phyloP scores from a whole-genome alignment of 2,113 vertebrate species.

The Osmerus mordax region DNA sequence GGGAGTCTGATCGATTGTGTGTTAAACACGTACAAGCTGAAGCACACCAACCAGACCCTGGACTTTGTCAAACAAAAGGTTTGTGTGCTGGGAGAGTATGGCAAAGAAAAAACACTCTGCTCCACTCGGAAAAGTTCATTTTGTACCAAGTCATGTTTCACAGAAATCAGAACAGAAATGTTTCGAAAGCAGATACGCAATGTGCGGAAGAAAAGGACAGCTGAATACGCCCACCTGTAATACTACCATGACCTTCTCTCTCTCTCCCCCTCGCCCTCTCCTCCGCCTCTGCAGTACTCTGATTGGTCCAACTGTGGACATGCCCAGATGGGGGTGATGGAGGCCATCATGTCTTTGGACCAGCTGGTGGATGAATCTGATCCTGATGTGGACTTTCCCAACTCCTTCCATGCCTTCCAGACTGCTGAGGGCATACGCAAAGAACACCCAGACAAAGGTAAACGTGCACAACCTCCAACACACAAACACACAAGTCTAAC shows the following conservation, averaged over 20 bases:
- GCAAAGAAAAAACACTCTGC: no score
- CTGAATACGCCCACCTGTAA: no score
- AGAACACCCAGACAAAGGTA: constrained; percentile 86
- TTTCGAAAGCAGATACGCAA: no score
- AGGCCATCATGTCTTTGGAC: constrained; percentile 79
- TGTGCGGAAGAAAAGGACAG: no score
- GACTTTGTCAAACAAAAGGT: constrained; percentile 86
- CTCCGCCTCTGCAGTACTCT: constrained; percentile 57
- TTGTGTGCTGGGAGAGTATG: background rate
- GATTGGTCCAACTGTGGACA: constrained; percentile 75
- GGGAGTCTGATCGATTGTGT: constrained; percentile 79
- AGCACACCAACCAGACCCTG: constrained; percentile 88
- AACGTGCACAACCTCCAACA: background rate
- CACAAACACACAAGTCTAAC: background rate
- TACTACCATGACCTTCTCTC: background rate
- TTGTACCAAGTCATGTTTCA: no score
- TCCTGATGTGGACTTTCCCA: constrained; percentile 92
- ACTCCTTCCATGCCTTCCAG: constrained; percentile 93
- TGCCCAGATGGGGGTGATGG: constrained; percentile 77
- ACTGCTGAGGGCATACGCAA: constrained; percentile 89
- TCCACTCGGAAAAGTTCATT: no score
- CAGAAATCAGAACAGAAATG: no score
- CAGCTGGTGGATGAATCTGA: constrained; percentile 88
- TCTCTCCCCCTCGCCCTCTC: background rate
- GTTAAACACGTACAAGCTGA: constrained; percentile 81